These are phyloP conservation scores for Prolemur simus DNA, from an alignment of 2,113 vertebrate genomes.

Conservation along the genomic window DNA sequence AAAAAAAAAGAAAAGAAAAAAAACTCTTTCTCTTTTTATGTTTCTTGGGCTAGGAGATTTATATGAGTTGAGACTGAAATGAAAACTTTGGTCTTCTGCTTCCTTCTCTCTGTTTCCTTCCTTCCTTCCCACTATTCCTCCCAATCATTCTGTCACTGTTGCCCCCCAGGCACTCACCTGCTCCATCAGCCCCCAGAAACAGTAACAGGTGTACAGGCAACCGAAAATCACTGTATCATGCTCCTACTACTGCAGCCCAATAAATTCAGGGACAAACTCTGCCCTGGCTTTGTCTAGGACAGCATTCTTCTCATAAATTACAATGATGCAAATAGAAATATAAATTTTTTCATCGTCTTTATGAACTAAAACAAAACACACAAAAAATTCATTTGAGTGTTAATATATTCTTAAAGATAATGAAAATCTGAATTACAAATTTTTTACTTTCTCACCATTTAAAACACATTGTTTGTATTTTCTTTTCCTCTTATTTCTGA, in stretches of 20 bases:
- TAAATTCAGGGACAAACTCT: background rate
- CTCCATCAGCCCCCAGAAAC: background rate
- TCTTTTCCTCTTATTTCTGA: background rate
- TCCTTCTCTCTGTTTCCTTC: background rate
- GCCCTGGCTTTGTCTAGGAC: background rate
- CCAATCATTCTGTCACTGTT: background rate
- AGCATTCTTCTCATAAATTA: background rate
- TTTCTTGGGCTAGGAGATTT: background rate
- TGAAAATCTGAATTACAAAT: background rate
- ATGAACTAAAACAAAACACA: background rate
- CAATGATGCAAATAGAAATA: background rate
- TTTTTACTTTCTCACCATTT: background rate
- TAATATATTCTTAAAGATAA: slow-evolving; percentile 20
- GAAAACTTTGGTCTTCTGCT: background rate
- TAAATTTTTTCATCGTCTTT: background rate
- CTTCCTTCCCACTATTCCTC: no score
- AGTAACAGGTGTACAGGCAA: background rate
- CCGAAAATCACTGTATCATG: background rate
- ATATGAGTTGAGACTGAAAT: background rate
- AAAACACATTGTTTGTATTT: background rate
- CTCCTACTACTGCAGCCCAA: background rate
- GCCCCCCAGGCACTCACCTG: background rate
- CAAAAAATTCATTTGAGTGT: background rate
- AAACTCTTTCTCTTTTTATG: background rate
- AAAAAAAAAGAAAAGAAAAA: background rate